phyloP scores from a whole-genome alignment of 2,797 vertebrate species.

The Pangasius larnaudii region DNA sequence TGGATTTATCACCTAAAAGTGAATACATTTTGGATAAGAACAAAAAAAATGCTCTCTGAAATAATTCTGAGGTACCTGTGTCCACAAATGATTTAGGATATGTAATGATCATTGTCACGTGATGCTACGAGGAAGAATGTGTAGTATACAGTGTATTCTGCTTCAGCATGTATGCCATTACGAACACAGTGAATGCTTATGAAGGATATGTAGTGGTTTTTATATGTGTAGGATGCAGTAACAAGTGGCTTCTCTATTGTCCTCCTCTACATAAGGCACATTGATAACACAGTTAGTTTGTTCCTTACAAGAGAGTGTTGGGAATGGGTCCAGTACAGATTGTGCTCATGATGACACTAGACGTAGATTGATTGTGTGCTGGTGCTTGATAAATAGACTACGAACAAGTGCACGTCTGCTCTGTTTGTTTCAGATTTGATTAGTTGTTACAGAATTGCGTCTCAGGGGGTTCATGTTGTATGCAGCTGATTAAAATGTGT shows the following conservation, averaged over 20 bases:
- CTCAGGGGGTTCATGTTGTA: conserved; percentile 40
- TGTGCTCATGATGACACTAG: conserved; percentile 52
- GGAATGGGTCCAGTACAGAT: conserved; percentile 51
- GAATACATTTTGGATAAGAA: background rate
- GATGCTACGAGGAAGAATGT: too few species aligned
- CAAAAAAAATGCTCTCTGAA: background rate
- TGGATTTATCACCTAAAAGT: background rate
- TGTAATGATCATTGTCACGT: too few species aligned
- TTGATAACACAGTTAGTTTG: conserved; percentile 32
- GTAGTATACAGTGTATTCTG: background rate
- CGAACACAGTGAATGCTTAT: background rate
- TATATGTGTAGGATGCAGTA: background rate
- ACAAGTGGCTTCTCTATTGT: background rate
- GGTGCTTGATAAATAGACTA: conserved; percentile 57
- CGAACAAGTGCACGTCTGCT: conserved; percentile 52
- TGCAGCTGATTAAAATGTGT: conserved; percentile 53
- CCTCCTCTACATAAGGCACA: background rate
- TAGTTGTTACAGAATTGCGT: conserved; percentile 51
- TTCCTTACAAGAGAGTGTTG: conserved; percentile 35
- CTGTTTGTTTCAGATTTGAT: conserved; percentile 53
- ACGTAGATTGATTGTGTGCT: conserved; percentile 49
- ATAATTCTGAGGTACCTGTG: background rate
- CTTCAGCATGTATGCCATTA: background rate
- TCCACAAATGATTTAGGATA: background rate
- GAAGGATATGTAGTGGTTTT: background rate